Base-by-base conservation (phyloP, 2,797 vertebrate species). In the Melanotaenia trifasciata region DNA sequence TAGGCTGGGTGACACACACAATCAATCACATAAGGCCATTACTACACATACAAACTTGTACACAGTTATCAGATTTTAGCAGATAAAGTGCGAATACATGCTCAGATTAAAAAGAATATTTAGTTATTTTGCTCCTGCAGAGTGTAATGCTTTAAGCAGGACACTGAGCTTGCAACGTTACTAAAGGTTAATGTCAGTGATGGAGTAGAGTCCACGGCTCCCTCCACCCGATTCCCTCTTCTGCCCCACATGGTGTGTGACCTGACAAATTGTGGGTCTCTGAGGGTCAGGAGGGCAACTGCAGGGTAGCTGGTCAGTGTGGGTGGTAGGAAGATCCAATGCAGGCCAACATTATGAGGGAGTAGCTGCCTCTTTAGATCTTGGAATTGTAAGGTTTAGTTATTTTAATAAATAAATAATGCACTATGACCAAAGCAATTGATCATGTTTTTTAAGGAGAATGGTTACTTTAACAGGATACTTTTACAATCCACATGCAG, bases 191-290 rank as follows among this genome's bases (percentile, higher is more conserved):
- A 33, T 84, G 84, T 78, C 87, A 85, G 20, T 87, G 83, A 84
- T 81, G 78, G 83, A 87, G 80, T 67, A 50, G 68, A 62, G 65
- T 53, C 30, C 69, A 18, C 36, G 0, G 36, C 72, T 54, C 62
- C 79, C 64, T 40, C 35, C 13, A 22, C 50, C 51, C 12, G 5
- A 33, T 58, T 63, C 51, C 54, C 51, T 20, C 76, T 7, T 0
- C 54, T 6, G 65, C 47, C 64, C 84, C 89, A 88, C 82, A 87
- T 87, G 86, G 75, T 83, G 79, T 57, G 70, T 74, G 84, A 88
- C 86, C 84, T 58, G 72, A 90, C 87, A 83, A 86, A 89, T 87
- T 53, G 79, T 84, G 83, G 87, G 82, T 87, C 82, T 72, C 35
- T 3, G 11, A 7, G 43, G 84, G 88, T 91, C 88, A 85, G 69